Base-by-base conservation (phyloP, 2,797 vertebrate species). In the Carapus acus region DNA sequence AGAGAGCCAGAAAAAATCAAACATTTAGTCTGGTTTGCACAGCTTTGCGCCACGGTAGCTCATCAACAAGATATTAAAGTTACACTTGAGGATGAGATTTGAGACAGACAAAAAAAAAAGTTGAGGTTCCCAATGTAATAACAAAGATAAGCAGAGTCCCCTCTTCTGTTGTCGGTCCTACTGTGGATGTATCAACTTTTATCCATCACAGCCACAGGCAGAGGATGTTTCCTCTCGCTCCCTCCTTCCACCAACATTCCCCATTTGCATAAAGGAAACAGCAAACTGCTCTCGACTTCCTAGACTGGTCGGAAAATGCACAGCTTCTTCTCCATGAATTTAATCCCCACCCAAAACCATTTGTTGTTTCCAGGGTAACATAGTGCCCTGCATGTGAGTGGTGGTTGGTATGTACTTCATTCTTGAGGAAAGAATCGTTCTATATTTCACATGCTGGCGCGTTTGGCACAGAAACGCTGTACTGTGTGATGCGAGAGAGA, bases 241-340 rank as follows among this genome's bases (percentile, higher is more conserved):
- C n/a, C n/a, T 27, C 13, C 2, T 49, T 45, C 45, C 43, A 62
- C 41, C 39, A 53, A 73, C 59, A 69, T 54, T 71, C 58, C 63
- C 38, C 31, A 39, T 11, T 53, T 22, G 12, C 62, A 69, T 42
- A 31, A 43, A 68, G 43, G 47, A 56, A 63, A n/a, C n/a, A n/a
- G n/a, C n/a, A n/a, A n/a, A n/a, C n/a, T n/a, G n/a, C n/a, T n/a
- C n/a, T n/a, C n/a, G n/a, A n/a, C n/a, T n/a, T n/a, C n/a, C n/a
- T n/a, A n/a, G n/a, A n/a, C n/a, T n/a, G n/a, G n/a, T n/a, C n/a
- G n/a, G n/a, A n/a, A n/a, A n/a, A n/a, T n/a, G n/a, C n/a, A n/a
- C n/a, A n/a, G n/a, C n/a, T n/a, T n/a, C n/a, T n/a, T n/a, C n/a
- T n/a, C n/a, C n/a, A n/a, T n/a, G n/a, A n/a, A n/a, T n/a, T n/a